phyloP scores from a whole-genome alignment of 2,797 vertebrate species.

The Ispidina lecontei region DNA sequence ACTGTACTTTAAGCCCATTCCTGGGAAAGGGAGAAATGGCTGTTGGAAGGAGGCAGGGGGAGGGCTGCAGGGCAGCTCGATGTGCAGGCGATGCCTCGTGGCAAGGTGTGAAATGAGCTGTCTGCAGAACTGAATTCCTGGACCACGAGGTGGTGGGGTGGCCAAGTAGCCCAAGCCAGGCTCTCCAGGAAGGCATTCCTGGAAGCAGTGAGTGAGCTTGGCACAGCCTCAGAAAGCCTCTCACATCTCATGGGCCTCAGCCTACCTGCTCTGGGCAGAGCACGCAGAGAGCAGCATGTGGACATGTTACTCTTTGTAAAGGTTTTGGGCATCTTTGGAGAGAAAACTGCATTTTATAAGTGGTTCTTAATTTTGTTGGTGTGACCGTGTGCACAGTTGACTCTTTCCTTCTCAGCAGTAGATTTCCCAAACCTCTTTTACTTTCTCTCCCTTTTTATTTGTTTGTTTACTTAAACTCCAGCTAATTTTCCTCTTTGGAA shows the following conservation, averaged over 20 bases:
- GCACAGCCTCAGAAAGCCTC: not conserved
- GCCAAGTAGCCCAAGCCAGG: not conserved
- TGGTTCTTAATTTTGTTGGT: not conserved
- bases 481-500: slow-evolving; percentile 24
- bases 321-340: not conserved
- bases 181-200: not conserved
- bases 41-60: not conserved
- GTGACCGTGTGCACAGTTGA: not conserved
- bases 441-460: slow-evolving; percentile 3
- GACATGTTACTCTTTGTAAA: not conserved
- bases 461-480: not conserved
- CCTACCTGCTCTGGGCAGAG: not conserved
- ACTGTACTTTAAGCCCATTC: not conserved
- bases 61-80: rapidly evolving
- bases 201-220: not conserved
- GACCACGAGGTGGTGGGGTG: not conserved
- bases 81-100: not conserved
- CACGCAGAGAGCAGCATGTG: rapidly evolving
- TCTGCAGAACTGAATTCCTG: not conserved
- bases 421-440: slow-evolving; percentile 27
- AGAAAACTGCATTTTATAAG: not conserved
- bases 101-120: not conserved
- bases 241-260: rapidly evolving
- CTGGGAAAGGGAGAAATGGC: not conserved
- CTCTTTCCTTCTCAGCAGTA: not conserved